Base-by-base conservation (phyloP, 2,113 vertebrate species). In the Hippocampus zosterae region DNA sequence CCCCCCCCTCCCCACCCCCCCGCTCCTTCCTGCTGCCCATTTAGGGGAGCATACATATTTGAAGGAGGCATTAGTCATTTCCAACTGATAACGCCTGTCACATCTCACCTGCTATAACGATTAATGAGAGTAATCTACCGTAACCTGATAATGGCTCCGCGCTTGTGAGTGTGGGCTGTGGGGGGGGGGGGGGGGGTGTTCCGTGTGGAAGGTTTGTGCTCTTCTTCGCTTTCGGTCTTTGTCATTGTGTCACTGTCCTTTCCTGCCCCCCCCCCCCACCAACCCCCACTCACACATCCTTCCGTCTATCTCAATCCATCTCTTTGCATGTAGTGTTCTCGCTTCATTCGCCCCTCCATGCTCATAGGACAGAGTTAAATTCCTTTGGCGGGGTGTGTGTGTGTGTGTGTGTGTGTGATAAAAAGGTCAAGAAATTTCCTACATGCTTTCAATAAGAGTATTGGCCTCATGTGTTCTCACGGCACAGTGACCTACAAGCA, bases 81-180 rank as follows among this genome's bases (percentile, higher is more conserved):
- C 77, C 82, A 81, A 68, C 80, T 81, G 82, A 87, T 83, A 86
- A 88, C 82, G 76, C 82, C 77, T 79, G 81, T 83, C 84, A 87
- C 76, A 82, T 87, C 84, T 87, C 85, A 90, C 89, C 88, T 91
- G 86, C 84, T 80, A 68, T 73, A 71, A 74, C 76, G 81, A 90
- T 86, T 88, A 88, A 91, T 88, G 82, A 79, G 74, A 56, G 74
- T 88, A 88, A 90, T 89, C 85, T 88, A 82, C 79, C 84, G 68
- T 82, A 85, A 83, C 83, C 84, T 67, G 82, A 86, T 88, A 86
- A 89, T 88, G 83, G 77, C 21, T 82, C 72, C 72, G 44, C 21
- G 73, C 78, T 8, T 69, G 48, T 69, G 46, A 77, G 71, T 60
- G 68, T 25, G 27, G 18, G 59, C 29, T 9, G n/a, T 16, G 59